Conservation (phyloP, 2,797 vertebrate genomes). For the Macropodus opercularis region DNA sequence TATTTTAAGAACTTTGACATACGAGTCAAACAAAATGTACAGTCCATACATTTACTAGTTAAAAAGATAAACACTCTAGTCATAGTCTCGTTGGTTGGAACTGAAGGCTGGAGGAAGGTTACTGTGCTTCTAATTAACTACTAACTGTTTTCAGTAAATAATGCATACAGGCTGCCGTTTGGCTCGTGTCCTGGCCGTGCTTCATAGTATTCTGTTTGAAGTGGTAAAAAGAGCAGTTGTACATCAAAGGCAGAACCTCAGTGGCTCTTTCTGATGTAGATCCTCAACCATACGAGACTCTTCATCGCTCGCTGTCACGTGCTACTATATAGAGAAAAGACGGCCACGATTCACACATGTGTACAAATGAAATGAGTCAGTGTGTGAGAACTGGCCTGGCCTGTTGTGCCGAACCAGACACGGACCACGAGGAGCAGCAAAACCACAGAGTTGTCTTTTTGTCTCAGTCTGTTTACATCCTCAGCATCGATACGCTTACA, state of each 20-base stretch:
- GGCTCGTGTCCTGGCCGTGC: conserved; percentile 45
- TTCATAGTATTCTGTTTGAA: conserved; percentile 72
- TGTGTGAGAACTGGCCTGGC: neutral
- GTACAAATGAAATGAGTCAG: neutral
- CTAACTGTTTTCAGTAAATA: conserved; percentile 42
- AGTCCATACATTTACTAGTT: no score
- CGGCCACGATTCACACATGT: neutral
- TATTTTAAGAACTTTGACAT: no score
- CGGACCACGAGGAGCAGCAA: no score
- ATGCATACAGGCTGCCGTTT: conserved; percentile 61
- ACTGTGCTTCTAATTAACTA: conserved; percentile 49
- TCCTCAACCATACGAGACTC: conserved; percentile 37
- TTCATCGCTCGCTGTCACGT: conserved; percentile 8
- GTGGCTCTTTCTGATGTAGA: conserved; percentile 59
- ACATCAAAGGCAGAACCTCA: conserved; percentile 59
- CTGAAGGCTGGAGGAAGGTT: no score
- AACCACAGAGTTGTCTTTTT: no score
- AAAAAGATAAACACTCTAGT: no score
- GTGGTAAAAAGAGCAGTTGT: conserved; percentile 55
- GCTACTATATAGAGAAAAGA: conserved; percentile 17
- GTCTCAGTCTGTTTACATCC: no score
- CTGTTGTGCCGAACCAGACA: no score
- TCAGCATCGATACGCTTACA: no score
- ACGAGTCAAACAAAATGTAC: no score
- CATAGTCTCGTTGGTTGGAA: no score